phyloP scores from a whole-genome alignment of 2,113 vertebrate species.

The Brachyistius frenatus region DNA sequence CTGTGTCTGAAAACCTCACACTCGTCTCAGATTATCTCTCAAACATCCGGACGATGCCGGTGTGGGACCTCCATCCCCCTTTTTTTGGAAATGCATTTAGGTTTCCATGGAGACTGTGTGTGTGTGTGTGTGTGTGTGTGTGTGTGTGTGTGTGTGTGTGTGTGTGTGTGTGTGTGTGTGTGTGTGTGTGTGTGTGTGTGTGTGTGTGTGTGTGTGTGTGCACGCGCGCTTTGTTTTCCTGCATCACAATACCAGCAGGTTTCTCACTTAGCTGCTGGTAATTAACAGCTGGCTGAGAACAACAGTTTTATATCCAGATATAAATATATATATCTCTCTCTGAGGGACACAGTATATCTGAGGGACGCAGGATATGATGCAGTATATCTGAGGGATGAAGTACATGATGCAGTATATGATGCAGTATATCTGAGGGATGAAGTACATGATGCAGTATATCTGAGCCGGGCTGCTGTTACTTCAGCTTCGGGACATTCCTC shows the following conservation, averaged over 20 bases:
- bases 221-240: not conserved
- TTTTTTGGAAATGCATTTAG: not conserved
- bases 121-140: no score
- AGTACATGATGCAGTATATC: slow-evolving; percentile 24
- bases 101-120: slow-evolving; percentile 25
- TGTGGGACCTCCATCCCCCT: not conserved
- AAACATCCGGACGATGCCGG: not conserved
- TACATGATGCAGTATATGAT: no score
- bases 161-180: no score
- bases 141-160: no score
- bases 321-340: not conserved
- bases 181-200: no score
- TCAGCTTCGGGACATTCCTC: slow-evolving; percentile 64
- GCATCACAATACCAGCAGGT: slow-evolving; percentile 18
- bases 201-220: no score
- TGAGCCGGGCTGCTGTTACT: slow-evolving; percentile 51
- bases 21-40: not conserved
- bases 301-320: not conserved
- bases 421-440: no score
- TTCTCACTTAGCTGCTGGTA: slow-evolving; percentile 40
- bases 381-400: no score
- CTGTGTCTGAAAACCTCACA: not conserved
- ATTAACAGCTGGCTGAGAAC: slow-evolving; percentile 55
- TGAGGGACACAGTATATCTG: slow-evolving; percentile 1
- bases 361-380: no score